Conservation (phyloP, 2,113 vertebrate genomes). For the Catharus bicknelli region DNA sequence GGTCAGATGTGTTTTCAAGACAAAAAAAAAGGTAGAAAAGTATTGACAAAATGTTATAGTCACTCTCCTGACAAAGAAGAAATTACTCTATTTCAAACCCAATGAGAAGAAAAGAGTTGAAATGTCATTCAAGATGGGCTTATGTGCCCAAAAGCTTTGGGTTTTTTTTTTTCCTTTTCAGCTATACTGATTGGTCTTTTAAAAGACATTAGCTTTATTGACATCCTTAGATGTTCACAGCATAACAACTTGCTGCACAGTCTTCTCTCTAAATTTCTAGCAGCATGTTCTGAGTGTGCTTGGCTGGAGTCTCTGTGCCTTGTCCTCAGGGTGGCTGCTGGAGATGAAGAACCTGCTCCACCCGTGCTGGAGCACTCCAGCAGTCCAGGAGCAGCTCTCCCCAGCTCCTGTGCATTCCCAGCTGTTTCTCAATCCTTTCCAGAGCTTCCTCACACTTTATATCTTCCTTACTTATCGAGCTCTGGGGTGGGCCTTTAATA, state of each 20-base stretch:
- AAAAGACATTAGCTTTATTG: background rate
- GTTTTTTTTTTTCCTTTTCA: background rate
- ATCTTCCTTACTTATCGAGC: background rate
- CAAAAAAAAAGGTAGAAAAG: background rate
- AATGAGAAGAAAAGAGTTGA: background rate
- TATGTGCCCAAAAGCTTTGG: background rate
- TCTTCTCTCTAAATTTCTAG: background rate
- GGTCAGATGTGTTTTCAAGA: background rate
- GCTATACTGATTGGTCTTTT: background rate
- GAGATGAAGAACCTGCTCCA: background rate
- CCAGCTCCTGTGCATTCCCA: background rate
- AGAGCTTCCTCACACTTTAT: background rate
- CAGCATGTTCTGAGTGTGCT: background rate
- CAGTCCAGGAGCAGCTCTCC: background rate
- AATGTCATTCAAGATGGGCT: background rate
- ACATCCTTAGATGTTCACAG: background rate
- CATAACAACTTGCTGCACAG: background rate
- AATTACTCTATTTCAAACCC: conserved; percentile 7
- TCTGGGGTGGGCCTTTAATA: background rate
- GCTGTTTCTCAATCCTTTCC: background rate
- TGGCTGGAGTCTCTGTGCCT: background rate
- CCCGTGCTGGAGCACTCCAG: background rate
- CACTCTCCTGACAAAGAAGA: background rate
- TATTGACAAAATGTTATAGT: background rate
- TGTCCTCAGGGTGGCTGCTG: background rate